A percentile compares a stretch with the other conserved stretches of the same genome.
Conservation (phyloP, 2,888 invertebrate genomes). For the Nephrotoma guestfalica region DNA sequence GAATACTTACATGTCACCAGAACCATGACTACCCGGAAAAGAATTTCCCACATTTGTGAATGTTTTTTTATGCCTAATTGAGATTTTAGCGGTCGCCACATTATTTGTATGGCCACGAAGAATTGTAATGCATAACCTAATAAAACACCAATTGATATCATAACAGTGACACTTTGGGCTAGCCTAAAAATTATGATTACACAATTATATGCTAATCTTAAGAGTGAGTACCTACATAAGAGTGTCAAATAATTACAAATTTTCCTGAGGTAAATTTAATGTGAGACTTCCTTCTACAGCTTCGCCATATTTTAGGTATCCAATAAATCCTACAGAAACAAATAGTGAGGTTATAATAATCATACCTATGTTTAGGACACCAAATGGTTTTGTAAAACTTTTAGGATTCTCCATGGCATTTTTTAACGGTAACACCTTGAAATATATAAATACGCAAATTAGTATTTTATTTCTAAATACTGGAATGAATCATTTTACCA, state of each 20-base stretch:
- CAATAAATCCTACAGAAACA: conserved; percentile 68
- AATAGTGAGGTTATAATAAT: conserved; percentile 62
- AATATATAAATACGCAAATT: not conserved
- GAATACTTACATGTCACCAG: conserved; percentile 62
- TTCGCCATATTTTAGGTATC: conserved; percentile 80
- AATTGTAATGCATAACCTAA: conserved; percentile 89
- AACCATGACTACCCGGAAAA: conserved; percentile 57
- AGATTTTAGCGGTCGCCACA: conserved; percentile 57
- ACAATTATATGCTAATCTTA: not conserved
- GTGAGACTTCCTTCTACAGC: conserved; percentile 72
- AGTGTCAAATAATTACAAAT: conserved; percentile 9
- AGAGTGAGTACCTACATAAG: not conserved
- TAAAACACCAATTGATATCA: conserved; percentile 74
- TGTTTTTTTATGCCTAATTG: conserved; percentile 39
- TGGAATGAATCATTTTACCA: conserved; percentile 39
- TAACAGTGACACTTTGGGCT: conserved; percentile 65
- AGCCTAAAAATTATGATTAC: conserved; percentile 38
- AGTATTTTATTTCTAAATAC: not conserved
- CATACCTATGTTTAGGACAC: conserved; percentile 87
- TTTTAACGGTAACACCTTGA: conserved; percentile 79
- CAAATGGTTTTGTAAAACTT: conserved; percentile 61
- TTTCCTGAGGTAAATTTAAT: conserved; percentile 52
- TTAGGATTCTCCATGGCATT: conserved; percentile 75
- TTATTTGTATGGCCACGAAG: conserved; percentile 83
- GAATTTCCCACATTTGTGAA: conserved; percentile 48